A percentile compares a stretch with the other conserved stretches of the same genome.
Conservation (phyloP, 2,113 vertebrate species). For the Tyto alba region DNA sequence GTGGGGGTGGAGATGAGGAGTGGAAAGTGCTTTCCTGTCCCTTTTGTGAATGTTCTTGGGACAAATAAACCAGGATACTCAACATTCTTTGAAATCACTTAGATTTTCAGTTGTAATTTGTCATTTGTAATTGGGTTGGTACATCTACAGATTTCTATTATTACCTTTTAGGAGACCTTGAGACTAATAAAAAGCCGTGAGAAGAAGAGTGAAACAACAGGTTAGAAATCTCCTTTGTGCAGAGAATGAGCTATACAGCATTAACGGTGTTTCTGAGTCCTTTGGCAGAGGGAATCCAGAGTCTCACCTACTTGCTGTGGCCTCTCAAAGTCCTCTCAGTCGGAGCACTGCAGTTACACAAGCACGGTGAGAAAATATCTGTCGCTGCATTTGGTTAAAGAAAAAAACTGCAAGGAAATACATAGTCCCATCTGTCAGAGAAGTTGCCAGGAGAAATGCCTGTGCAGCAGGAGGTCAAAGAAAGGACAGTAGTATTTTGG, state of each 20-base stretch:
- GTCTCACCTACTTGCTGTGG: neutral
- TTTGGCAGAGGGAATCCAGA: neutral
- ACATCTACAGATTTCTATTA: neutral
- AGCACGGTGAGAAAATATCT: neutral
- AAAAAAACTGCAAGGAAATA: neutral
- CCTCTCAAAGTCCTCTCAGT: neutral
- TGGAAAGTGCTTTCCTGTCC: neutral
- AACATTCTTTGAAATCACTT: neutral
- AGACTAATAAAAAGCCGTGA: neutral
- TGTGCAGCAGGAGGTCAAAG: neutral
- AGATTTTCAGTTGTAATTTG: neutral
- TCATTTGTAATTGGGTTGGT: neutral
- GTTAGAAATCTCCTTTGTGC: neutral
- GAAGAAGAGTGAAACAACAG: neutral
- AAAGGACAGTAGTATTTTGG: neutral
- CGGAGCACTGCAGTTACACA: neutral
- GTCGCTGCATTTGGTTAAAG: neutral
- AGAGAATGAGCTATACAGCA: neutral
- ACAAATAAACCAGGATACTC: neutral
- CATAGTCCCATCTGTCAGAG: neutral
- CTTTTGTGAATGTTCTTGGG: neutral
- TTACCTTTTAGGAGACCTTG: neutral
- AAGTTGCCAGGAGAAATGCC: neutral
- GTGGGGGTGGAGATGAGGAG: too few species aligned
- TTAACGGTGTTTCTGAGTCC: neutral